Evolutionary conservation across 2,113 vertebrate genomes (phyloP).

Genomic region (Vicugna pacos): DNA sequence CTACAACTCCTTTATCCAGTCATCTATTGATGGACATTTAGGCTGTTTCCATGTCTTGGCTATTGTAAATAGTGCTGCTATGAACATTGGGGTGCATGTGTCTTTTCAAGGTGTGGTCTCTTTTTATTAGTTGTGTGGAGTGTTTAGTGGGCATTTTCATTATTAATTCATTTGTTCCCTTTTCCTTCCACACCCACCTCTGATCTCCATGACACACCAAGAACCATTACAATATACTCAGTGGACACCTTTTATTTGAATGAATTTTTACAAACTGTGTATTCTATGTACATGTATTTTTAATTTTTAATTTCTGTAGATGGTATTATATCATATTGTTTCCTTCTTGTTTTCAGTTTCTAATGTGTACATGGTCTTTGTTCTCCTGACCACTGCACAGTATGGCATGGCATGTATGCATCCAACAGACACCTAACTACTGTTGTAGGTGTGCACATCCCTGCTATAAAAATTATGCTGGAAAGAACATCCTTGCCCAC

Average conservation of each 20-base stretch:
- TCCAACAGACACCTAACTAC: background rate
- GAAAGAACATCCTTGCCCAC: background rate
- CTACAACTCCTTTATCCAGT: too few relatives aligned
- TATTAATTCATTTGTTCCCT: background rate
- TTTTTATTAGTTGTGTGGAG: background rate
- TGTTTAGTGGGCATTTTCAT: background rate
- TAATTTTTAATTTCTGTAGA: background rate
- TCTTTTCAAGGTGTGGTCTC: background rate
- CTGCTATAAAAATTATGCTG: background rate
- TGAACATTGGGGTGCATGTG: too few relatives aligned
- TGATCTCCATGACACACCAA: background rate
- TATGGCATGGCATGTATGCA: background rate
- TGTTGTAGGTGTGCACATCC: background rate
- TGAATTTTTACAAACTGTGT: background rate
- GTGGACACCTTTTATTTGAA: background rate
- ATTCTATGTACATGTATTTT: background rate
- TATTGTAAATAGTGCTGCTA: too few relatives aligned
- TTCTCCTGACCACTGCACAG: background rate
- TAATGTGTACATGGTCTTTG: background rate
- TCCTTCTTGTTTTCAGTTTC: conserved; percentile 28
- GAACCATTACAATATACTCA: background rate
- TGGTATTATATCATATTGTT: background rate
- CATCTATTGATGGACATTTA: too few relatives aligned
- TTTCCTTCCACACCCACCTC: background rate
- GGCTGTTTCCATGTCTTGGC: too few relatives aligned